Evolutionary conservation across 1,140 invertebrate genomes (phyloP), one percentile per base, ranked within the genome.

Genomic region (Tetramorium alpestre): DNA sequence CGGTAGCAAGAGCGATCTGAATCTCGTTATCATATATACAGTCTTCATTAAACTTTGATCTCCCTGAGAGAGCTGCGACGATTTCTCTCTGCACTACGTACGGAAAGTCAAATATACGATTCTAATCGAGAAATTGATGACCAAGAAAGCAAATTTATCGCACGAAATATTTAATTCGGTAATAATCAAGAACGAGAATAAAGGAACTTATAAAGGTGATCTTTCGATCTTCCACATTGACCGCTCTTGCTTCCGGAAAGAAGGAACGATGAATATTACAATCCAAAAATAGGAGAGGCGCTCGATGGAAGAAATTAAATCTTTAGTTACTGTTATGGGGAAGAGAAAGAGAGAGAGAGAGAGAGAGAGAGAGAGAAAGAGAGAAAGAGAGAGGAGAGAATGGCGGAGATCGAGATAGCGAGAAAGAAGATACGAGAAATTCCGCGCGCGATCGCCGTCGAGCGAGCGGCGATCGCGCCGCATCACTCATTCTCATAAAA

Each of bases 341-440:
- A 85, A 16, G 69, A 16, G 18, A 54, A 51, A 54, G 11, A 78
- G 16, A 49, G 25, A 25, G 28, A 80, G 41, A 47, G 47, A 51
- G 16, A 70, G 58, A 75, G 38, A 41, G 28, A 16, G 3, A 69
- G 13, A 28, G 25, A n/a, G 7, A 28, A 49, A 22, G 22, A 22
- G 22, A 41, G 33, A 49, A 38, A 51, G 4, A n/a, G 51, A 16
- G 3, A 69, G 18, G 13, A 28, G 25, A n/a, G 7, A 28, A 49
- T 54, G 28, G 18, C 4, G 70, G 62, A 69, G 56, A 64, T 78
- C 80, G 51, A 41, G 81, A 62, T 54, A 77, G 58, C 70, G 58
- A 77, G 82, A 81, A 80, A 81, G 76, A 72, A 70, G 67, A 84
- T 28, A 73, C 38, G 47, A 73, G 58, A 73, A 84, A 90, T 87